Evolutionary conservation across 2,888 invertebrate genomes (phyloP), one percentile per base, ranked within the genome.

Genomic region (Papilio demoleus): DNA sequence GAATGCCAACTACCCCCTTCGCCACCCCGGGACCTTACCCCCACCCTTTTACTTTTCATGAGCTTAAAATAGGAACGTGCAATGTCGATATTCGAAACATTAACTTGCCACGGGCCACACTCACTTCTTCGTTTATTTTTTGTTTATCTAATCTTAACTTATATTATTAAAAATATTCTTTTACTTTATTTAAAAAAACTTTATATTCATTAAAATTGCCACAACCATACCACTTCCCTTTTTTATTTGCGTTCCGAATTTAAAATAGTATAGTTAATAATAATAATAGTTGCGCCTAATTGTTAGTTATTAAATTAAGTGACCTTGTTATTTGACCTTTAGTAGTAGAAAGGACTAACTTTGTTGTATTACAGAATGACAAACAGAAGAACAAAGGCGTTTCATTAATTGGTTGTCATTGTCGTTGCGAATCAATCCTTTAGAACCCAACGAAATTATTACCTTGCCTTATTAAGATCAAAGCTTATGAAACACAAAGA

Each of bases 1-100:
- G 92, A 92, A 92, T 91, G 90, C 88, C 88, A 85, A 78, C 88
- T 76, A 74, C 84, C 82, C 84, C 83, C 78, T 78, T 73, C 76
- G 75, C 75, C 73, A 76, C 85, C 86, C 87, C 79, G 82, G 85
- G 83, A 83, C 83, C 82, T 79, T 79, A 80, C 79, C 81, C 31
- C 83, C 84, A 76, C 79, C 85, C 85, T 79, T 80, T 81, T 81
- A 87, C 87, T 88, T 90, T 90, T 90, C 90, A 91, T 88, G 87
- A 90, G 90, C 89, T 90, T 86, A 91, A 92, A 92, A 92, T 92
- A 92, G 90, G 88, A 87, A 83, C 86, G 84, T 86, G 86, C 85
- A 85, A 83, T 90, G 88, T 88, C 91, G 90, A 91, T 91, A 88
- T 90, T 90, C 86, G 85, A 88, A 86, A 88, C 86, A 90, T 88